Evolutionary conservation across 2,888 invertebrate genomes (phyloP).

Genomic region (Stenurella melanura): DNA sequence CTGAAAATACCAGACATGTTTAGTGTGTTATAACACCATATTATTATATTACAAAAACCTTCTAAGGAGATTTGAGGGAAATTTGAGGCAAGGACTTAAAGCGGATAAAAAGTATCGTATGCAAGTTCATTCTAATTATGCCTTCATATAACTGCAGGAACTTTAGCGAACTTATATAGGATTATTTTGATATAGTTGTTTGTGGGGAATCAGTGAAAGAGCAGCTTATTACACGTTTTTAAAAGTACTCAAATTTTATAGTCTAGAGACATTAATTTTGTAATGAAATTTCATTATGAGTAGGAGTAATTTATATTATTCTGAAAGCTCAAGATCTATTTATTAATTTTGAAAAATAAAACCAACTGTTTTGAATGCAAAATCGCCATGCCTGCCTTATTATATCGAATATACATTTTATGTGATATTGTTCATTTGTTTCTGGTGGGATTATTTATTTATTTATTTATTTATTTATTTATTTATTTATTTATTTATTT

Average conservation of each 20-base stretch:
- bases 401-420: too few species aligned
- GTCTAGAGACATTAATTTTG: too few species aligned
- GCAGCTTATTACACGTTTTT: neutral
- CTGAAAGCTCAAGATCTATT: too few species aligned
- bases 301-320: too few species aligned
- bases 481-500: too few species aligned
- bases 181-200: neutral
- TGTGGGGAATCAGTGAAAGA: neutral
- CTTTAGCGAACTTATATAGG: neutral
- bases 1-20: neutral
- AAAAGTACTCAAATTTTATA: neutral
- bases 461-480: too few species aligned
- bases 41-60: conserved; percentile 7
- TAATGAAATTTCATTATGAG: too few species aligned
- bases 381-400: too few species aligned
- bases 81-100: neutral
- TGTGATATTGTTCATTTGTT: too few species aligned
- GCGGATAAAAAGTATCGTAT: neutral
- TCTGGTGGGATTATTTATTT: too few species aligned
- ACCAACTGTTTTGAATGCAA: too few species aligned
- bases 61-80: neutral
- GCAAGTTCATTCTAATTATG: neutral
- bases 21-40: neutral
- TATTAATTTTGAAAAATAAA: too few species aligned
- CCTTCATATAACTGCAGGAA: neutral